Base-by-base conservation (phyloP, 2,888 invertebrate species). In the Hartigia nigra region DNA sequence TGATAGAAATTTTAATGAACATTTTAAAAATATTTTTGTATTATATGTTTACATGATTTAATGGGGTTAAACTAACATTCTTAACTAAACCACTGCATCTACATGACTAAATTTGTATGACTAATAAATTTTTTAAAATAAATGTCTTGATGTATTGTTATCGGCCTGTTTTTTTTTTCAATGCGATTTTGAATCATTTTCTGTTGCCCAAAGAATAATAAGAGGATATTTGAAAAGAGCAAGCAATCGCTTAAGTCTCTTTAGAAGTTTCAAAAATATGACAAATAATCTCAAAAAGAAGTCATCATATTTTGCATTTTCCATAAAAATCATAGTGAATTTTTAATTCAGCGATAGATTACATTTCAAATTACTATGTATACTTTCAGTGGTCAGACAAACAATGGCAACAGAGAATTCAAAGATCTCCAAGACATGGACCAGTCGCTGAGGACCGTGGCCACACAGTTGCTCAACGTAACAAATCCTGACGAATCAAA, bases 381-480 rank as follows among this genome's bases (percentile, higher is more conserved):
- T 55, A 55, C 55, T 55, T 55, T 55, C 55, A 55, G 55, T 55
- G 55, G 55, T 23, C 55, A 55, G 55, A 55, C 55, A 55, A 55
- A 23, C 23, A 55, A 55, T 55, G 55, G 55, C 23, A 55, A 84
- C 35, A 87, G 89, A 32, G 81, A 85, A n/a, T 70, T 87, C 74
- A 90, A 90, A 78, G 88, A 90, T 76, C 83, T 90, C 69, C 90
- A 87, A 74, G 85, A 87, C 76, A 91, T 91, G 82, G 90, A 91
- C 74, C 88, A 90, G 75, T 91, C 91, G 0, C 76, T 91, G 78
- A 87, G 91, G 79, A 91, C 90, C 4, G 89, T 91, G 31, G 89
- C 91, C n/a, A 91, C 91, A 4, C 91, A 91, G 77, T 81, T 91
- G 39, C 80, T 91, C 31, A 91, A 91, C 81, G 87, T 88, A 4